phyloP scores from a whole-genome alignment of 2,797 vertebrate species.

The Tiaroga cobitis region DNA sequence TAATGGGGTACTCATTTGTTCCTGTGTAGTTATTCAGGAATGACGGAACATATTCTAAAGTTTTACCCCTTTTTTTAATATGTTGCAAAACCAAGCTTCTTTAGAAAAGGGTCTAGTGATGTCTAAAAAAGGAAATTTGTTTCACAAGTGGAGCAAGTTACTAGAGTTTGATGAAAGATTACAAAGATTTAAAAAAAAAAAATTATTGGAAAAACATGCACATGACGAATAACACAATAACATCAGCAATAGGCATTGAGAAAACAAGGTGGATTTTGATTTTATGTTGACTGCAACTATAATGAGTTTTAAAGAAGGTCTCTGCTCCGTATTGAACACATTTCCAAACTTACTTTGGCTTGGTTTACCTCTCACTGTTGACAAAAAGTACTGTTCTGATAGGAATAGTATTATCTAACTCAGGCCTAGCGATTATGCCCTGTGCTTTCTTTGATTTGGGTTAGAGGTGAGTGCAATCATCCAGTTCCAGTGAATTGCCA shows the following conservation, averaged over 20 bases:
- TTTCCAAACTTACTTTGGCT: not conserved
- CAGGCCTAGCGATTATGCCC: not conserved
- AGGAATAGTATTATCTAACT: constrained; percentile 3
- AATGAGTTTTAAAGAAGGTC: not conserved
- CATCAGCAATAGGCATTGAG: not conserved
- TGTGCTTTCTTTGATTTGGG: constrained; percentile 45
- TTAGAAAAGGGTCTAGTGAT: not conserved
- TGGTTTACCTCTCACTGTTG: not conserved
- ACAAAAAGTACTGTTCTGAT: constrained; percentile 2
- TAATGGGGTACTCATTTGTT: too few species aligned
- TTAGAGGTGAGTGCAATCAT: constrained; percentile 38
- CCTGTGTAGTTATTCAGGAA: too few species aligned
- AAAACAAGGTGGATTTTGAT: not conserved
- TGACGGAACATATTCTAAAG: too few species aligned
- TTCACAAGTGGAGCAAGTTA: not conserved
- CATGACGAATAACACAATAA: not conserved
- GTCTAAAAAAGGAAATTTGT: not conserved
- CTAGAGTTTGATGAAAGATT: not conserved
- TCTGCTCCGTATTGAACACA: not conserved
- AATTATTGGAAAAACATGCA: not conserved
- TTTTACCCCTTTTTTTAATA: too few species aligned
- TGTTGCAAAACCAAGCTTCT: too few species aligned
- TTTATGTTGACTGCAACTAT: not conserved
- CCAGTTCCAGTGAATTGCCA: constrained; percentile 19
- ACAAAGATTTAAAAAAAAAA: not conserved